phyloP scores from a whole-genome alignment of 1,140 invertebrate species.

The Diorhabda sublineata region DNA sequence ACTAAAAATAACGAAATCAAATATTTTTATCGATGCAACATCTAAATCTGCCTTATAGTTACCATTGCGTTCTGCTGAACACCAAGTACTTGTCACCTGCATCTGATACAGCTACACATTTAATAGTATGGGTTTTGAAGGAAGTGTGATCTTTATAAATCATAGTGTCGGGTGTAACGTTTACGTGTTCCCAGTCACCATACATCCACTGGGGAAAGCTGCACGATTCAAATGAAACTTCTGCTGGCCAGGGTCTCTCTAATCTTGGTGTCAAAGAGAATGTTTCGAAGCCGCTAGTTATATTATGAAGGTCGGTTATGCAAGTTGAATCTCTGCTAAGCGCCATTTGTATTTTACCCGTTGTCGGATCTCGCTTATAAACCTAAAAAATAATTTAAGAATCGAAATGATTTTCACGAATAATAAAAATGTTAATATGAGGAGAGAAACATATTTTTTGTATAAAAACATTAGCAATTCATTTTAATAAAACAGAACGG shows the following conservation, averaged over 20 bases:
- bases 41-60: slow-evolving; percentile 13
- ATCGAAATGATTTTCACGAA: no score
- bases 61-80: slow-evolving; percentile 56
- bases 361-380: slow-evolving; percentile 55
- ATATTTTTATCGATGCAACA: neutral
- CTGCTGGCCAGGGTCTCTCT: slow-evolving; percentile 45
- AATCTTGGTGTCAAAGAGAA: slow-evolving; percentile 50
- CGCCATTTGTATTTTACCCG: slow-evolving; percentile 58
- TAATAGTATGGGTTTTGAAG: slow-evolving; percentile 63
- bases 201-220: slow-evolving; percentile 64
- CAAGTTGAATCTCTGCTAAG: slow-evolving; percentile 70
- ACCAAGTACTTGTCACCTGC: slow-evolving; percentile 50
- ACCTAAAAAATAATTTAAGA: slow-evolving; percentile 47
- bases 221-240: slow-evolving; percentile 42
- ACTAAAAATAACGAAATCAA: slow-evolving; percentile 50
- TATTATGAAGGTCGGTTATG: slow-evolving; percentile 53
- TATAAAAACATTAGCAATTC: no score
- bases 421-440: no score
- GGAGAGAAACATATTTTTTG: no score
- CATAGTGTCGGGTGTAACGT: slow-evolving; percentile 58
- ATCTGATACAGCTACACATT: slow-evolving; percentile 50
- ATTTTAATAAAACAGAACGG: no score
- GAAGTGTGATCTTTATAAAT: slow-evolving; percentile 60
- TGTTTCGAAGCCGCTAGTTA: slow-evolving; percentile 59
- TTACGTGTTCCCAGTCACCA: slow-evolving; percentile 62